phyloP scores from a whole-genome alignment of 2,888 invertebrate genomes.

The Lasius fuliginosus region DNA sequence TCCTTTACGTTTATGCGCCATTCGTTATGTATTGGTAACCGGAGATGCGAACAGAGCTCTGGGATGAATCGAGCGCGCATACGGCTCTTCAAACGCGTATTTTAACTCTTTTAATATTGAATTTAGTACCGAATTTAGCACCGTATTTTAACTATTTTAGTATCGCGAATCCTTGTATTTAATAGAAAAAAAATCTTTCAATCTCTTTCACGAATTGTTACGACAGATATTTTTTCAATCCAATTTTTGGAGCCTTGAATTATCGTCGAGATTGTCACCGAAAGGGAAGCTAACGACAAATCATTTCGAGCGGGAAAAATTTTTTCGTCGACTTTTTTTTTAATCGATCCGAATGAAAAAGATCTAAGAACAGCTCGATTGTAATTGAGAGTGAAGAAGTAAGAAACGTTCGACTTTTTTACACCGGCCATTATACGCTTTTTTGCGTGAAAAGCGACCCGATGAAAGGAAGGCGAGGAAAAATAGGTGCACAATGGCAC shows the following conservation, averaged over 20 bases:
- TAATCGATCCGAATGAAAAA: constrained; percentile 19
- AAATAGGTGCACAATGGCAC: constrained; percentile 65
- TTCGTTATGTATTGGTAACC: constrained; percentile 61
- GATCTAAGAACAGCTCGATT: neutral
- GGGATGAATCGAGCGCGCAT: neutral
- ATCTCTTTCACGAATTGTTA: neutral
- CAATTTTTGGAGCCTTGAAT: neutral
- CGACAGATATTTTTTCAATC: neutral
- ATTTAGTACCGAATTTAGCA: neutral
- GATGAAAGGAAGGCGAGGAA: constrained; percentile 41
- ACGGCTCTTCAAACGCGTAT: neutral
- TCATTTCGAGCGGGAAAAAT: constrained; percentile 17
- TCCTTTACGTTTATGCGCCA: constrained; percentile 66
- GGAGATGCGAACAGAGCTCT: constrained; percentile 20
- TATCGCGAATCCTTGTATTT: neutral
- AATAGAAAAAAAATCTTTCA: neutral
- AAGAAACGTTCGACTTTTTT: constrained; percentile 60
- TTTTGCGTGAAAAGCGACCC: constrained; percentile 48
- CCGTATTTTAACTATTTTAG: neutral
- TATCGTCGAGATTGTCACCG: neutral
- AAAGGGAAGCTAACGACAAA: constrained; percentile 46
- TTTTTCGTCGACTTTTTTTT: constrained; percentile 20
- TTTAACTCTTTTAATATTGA: neutral
- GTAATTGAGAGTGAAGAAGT: constrained; percentile 60
- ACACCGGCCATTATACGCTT: constrained; percentile 32